Evolutionary conservation across 2,797 vertebrate species (phyloP).

Genomic region (Borostomias antarcticus): DNA sequence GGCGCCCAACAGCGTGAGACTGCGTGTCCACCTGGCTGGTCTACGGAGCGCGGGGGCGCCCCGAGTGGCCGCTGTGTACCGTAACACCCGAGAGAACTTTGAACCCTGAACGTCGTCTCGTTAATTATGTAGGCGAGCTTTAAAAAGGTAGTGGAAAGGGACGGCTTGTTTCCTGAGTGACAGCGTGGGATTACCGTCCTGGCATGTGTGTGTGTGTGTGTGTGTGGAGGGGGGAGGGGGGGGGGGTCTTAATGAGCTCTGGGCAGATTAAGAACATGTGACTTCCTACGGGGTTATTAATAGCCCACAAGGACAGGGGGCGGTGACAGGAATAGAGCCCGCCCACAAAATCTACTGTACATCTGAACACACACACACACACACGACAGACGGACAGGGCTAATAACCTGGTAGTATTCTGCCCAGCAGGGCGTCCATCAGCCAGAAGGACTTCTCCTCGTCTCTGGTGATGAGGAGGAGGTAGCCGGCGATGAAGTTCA

Average conservation of each 20-base stretch:
- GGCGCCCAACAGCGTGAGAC: not conserved
- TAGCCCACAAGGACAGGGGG: constrained; percentile 25
- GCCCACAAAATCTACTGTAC: constrained; percentile 1
- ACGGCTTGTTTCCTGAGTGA: not conserved
- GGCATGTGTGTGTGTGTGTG: constrained; percentile 5
- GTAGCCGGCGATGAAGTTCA: constrained; percentile 96
- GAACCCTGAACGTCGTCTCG: too few relatives aligned
- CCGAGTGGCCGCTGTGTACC: too few relatives aligned
- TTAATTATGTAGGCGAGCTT: not conserved
- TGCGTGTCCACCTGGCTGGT: not conserved
- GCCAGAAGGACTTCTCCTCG: constrained; percentile 97
- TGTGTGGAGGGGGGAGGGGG: not conserved
- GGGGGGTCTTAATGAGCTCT: constrained; percentile 34
- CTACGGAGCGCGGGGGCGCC: too few relatives aligned
- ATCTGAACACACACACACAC: constrained; percentile 3
- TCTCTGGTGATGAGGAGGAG: constrained; percentile 91
- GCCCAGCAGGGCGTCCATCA: constrained; percentile 86
- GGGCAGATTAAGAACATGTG: constrained; percentile 49
- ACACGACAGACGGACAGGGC: constrained; percentile 30
- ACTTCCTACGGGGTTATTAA: constrained; percentile 48
- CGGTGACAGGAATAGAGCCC: constrained; percentile 25
- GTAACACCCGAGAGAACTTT: too few relatives aligned
- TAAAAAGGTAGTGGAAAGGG: constrained; percentile 1
- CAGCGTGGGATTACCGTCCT: not conserved
- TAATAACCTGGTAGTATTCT: constrained; percentile 64